Conservation (phyloP, 2,113 vertebrate genomes). For the Gymnocephalus cernua region DNA sequence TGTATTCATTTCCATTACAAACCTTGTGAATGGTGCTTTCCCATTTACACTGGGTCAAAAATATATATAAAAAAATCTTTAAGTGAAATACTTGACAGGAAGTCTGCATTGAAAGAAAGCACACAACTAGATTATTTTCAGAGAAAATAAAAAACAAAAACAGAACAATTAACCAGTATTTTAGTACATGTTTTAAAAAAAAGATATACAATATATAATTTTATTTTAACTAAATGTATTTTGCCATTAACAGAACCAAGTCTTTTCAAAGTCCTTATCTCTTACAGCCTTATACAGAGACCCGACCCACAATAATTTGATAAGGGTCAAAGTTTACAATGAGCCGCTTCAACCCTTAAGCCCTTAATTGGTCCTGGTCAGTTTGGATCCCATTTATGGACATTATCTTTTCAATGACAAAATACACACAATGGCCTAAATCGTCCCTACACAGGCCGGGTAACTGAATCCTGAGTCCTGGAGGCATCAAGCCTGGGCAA, state of each 20-base stretch:
- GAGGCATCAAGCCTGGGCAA: slow-evolving; percentile 38
- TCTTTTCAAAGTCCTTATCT: slow-evolving; percentile 1
- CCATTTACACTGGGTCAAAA: background rate
- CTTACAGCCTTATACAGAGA: slow-evolving; percentile 20
- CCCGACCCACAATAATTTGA: slow-evolving; percentile 40
- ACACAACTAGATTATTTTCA: background rate
- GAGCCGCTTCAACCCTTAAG: slow-evolving; percentile 56
- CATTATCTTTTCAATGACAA: slow-evolving; percentile 75
- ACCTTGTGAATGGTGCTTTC: background rate
- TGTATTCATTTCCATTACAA: background rate
- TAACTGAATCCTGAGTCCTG: slow-evolving; percentile 61
- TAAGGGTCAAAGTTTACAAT: slow-evolving; percentile 65
- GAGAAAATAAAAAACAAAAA: background rate
- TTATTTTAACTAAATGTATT: background rate
- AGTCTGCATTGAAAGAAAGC: background rate
- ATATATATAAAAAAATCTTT: background rate
- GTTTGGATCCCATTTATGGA: slow-evolving; percentile 75
- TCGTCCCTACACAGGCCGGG: slow-evolving; percentile 49
- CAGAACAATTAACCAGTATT: background rate
- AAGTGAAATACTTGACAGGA: background rate
- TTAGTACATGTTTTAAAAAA: background rate
- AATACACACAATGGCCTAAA: slow-evolving; percentile 67
- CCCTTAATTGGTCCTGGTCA: slow-evolving; percentile 75
- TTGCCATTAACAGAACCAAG: background rate
- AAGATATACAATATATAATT: background rate